Base-by-base conservation (phyloP, 1,140 invertebrate genomes). In the Goniozus legneri region DNA sequence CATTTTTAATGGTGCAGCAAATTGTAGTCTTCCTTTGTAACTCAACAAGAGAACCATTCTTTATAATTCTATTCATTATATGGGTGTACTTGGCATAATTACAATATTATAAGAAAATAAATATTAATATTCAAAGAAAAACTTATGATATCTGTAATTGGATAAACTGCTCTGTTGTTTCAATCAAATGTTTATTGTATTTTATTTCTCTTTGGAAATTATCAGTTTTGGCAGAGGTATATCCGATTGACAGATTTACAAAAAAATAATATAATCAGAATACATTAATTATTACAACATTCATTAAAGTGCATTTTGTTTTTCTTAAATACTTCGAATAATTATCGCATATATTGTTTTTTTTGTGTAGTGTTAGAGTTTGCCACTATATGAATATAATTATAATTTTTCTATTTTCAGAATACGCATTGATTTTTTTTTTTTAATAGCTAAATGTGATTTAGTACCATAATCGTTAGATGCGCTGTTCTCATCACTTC, bases 281-380 rank as follows among this genome's bases (percentile, higher is more conserved):
- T 62, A 64, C 51, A 62, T 58, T 69, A 69, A 64, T 66, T 35
- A 58, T 69, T 68, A 69, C 65, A 67, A 69, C 65, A 71, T 70
- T 53, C 60, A 71, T 69, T 67, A 68, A 67, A 60, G 60, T 71
- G 66, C 60, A 54, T 59, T 67, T 68, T 56, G 56, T 52, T 35
- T 43, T 35, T 27, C 59, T 67, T 58, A 62, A 62, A 60, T 70
- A 70, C 56, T 65, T 71, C 60, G 59, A 67, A 63, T 69, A 73
- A 65, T 69, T 48, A 60, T 67, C 56, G 63, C 57, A 69, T 67
- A 67, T 64, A 67, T 58, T 52, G 49, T 59, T 50, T 60, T 58
- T 40, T 55, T 69, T 54, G 35, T 30, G 55, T 62, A 69, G 49
- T 68, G 67, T 64, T 67, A 69, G 66, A 66, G 64, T 67, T 67